Conservation (phyloP, 2,888 invertebrate genomes). For the Aspidiotus rigidus region DNA sequence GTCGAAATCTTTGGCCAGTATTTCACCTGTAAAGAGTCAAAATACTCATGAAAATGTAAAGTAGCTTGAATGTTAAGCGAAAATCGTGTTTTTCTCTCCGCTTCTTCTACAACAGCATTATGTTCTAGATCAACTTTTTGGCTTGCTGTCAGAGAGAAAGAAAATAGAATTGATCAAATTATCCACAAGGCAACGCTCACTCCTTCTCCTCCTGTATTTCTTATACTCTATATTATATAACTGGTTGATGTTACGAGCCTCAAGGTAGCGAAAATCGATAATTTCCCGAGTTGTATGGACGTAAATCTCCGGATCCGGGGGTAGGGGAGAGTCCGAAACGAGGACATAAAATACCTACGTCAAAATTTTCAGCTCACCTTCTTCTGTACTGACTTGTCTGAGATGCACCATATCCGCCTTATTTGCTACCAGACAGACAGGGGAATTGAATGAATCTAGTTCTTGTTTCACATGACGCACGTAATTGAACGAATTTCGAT, state of each 20-base stretch:
- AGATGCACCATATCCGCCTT: constrained; percentile 86
- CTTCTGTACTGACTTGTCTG: constrained; percentile 75
- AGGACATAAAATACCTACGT: neutral
- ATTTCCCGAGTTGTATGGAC: too few relatives aligned
- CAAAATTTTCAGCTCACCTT: constrained; percentile 48
- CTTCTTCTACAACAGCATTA: too few relatives aligned
- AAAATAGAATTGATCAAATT: too few relatives aligned
- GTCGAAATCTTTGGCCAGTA: constrained; percentile 77
- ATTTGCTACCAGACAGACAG: constrained; percentile 77
- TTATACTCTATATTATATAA: too few relatives aligned
- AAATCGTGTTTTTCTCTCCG: neutral
- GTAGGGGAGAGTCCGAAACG: too few relatives aligned
- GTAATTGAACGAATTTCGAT: constrained; percentile 73
- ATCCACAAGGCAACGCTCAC: too few relatives aligned
- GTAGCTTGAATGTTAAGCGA: neutral
- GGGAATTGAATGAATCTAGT: constrained; percentile 56
- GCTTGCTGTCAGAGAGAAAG: too few relatives aligned
- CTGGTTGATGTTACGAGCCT: too few relatives aligned
- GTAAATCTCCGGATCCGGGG: too few relatives aligned
- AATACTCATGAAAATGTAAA: neutral
- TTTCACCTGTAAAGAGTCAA: constrained; percentile 49
- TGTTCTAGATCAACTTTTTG: too few relatives aligned
- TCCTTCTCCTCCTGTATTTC: too few relatives aligned
- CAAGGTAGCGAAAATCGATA: too few relatives aligned
- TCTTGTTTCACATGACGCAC: constrained; percentile 61